Percentiles rank a stretch among this genome's conserved stretches.
Evolutionary conservation across 2,113 vertebrate species (phyloP).

Genomic region (Chionodraco myersi): DNA sequence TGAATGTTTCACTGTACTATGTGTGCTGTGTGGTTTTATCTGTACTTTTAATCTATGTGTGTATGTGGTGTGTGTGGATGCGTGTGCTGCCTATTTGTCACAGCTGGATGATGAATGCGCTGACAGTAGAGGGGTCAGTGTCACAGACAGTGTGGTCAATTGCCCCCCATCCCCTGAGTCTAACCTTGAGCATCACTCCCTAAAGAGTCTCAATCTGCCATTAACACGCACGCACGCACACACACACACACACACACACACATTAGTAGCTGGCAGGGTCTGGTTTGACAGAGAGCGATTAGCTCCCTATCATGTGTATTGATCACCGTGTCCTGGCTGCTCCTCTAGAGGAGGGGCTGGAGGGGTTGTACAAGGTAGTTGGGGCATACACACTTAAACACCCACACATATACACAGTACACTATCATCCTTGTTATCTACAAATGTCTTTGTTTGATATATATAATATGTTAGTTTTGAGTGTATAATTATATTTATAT

Average conservation of each 20-base stretch:
- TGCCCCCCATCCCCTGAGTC: constrained; percentile 75
- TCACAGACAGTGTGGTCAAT: constrained; percentile 84
- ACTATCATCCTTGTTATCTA: constrained; percentile 35
- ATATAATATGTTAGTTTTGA: not conserved
- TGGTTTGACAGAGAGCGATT: constrained; percentile 84
- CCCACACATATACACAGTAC: not conserved
- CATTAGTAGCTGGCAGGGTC: constrained; percentile 79
- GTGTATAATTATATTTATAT: too few species aligned
- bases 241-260: constrained; percentile 46
- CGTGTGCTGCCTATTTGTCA: constrained; percentile 60
- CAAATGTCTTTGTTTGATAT: constrained; percentile 8
- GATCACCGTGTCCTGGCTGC: constrained; percentile 77
- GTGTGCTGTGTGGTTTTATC: not conserved
- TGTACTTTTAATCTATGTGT: constrained; percentile 5
- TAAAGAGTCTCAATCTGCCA: constrained; percentile 78
- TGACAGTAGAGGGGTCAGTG: constrained; percentile 80
- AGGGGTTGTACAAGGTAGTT: constrained; percentile 65
- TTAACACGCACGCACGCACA: constrained; percentile 54
- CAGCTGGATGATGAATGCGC: constrained; percentile 81
- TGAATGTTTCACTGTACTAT: not conserved
- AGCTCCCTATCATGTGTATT: constrained; percentile 85
- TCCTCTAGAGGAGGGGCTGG: constrained; percentile 61
- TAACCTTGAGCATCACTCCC: constrained; percentile 79
- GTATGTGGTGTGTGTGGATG: constrained; percentile 28
- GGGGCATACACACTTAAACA: constrained; percentile 17